Base-by-base conservation (phyloP, 2,113 vertebrate species). In the Salvelinus namaycush region DNA sequence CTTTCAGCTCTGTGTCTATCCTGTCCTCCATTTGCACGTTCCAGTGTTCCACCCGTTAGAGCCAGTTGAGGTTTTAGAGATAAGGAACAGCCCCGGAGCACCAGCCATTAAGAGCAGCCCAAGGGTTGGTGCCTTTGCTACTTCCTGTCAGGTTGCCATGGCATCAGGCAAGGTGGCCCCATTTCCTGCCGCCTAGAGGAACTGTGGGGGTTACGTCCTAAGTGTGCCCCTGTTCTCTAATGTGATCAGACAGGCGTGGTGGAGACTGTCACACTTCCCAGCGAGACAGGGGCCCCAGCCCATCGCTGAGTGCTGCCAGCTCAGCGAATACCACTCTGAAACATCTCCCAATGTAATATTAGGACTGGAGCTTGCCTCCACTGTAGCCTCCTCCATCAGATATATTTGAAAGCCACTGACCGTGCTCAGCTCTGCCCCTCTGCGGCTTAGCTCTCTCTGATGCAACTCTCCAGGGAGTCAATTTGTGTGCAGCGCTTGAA, bases 131-230 rank as follows among this genome's bases (percentile, higher is more conserved):
- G 80, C 81, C 66, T 77, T 76, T 82, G 65, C 76, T 80, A 62
- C 77, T 82, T 84, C 74, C 82, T 84, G 79, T 83, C 81, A 76
- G 83, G 86, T 89, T 89, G 81, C 88, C 86, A 89, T 89, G 88
- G 83, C 81, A 83, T 77, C 83, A 76, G 76, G 83, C 78, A 81
- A 84, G 84, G 81, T 89, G 84, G 83, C 88, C 86, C 86, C 74
- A 77, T 87, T 87, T 85, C 73, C 76, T 85, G 81, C 78, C 73
- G 48, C 59, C 5, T 60, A 44, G 70, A 77, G 74, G 78, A 81
- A 72, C 81, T 76, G 54, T 64, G 67, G 84, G 79, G 74, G 74
- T 73, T 62, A 70, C 31, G 72, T 83, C 84, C 81, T 83, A 72
- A 81, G 68, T 31, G 57, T 70, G 54, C 74, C 78, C 67, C 66